Conservation (phyloP, 1,140 invertebrate species). For the Camponotus pennsylvanicus region DNA sequence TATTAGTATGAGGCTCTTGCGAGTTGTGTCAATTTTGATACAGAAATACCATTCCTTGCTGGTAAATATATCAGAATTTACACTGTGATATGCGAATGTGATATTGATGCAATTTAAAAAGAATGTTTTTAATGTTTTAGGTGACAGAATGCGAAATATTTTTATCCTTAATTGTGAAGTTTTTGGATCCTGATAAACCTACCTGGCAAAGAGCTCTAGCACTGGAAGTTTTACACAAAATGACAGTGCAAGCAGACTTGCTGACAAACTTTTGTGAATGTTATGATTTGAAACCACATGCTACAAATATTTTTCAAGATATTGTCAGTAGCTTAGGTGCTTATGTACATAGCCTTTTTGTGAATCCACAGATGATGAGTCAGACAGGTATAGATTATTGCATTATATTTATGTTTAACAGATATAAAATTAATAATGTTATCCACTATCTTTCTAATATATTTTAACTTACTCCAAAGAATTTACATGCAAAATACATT, state of each 20-base stretch:
- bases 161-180: slow-evolving; percentile 98
- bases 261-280: slow-evolving; percentile 97
- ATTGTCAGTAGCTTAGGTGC: slow-evolving; percentile 98
- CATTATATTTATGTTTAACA: background rate
- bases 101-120: background rate
- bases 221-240: slow-evolving; percentile 97
- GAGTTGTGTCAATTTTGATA: slow-evolving; percentile 97
- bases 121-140: slow-evolving; percentile 85
- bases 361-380: slow-evolving; percentile 88
- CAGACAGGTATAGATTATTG: slow-evolving; percentile 80
- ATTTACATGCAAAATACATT: background rate
- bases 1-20: slow-evolving; percentile 96
- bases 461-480: background rate
- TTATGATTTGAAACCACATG: slow-evolving; percentile 97
- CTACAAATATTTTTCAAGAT: slow-evolving; percentile 97
- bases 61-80: slow-evolving; percentile 87
- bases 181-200: slow-evolving; percentile 98
- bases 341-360: slow-evolving; percentile 97
- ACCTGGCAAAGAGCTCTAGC: slow-evolving; percentile 98
- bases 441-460: background rate
- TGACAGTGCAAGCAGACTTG: slow-evolving; percentile 95
- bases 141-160: slow-evolving; percentile 99
- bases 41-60: slow-evolving; percentile 97
- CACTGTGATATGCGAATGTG: background rate
- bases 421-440: slow-evolving; percentile 34